phyloP scores from a whole-genome alignment of 2,888 invertebrate species.

The Scaptomyza reducta region DNA sequence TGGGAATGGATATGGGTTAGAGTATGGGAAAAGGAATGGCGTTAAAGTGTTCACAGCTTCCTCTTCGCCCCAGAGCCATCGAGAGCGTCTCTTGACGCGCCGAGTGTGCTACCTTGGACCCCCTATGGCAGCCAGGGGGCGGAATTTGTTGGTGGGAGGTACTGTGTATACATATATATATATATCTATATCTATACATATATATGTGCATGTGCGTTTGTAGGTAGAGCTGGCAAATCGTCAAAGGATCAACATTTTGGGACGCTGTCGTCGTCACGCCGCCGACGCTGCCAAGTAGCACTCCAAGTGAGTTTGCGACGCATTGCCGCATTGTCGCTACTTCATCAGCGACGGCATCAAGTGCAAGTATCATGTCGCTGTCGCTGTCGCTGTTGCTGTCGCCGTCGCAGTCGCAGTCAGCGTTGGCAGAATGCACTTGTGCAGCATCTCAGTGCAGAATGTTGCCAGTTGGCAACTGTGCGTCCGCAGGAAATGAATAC shows the following conservation, averaged over 20 bases:
- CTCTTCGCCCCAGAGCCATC: constrained; percentile 56
- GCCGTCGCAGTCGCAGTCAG: background rate
- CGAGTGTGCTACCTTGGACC: constrained; percentile 53
- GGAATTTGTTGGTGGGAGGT: background rate
- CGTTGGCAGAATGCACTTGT: constrained; percentile 65
- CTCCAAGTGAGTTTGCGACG: constrained; percentile 76
- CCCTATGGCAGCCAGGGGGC: constrained; percentile 28
- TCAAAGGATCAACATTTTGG: constrained; percentile 73
- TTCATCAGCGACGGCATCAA: constrained; percentile 79
- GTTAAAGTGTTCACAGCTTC: constrained; percentile 65
- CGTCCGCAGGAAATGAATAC: constrained; percentile 81
- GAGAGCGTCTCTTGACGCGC: constrained; percentile 71
- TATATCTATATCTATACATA: background rate
- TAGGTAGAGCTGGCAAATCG: constrained; percentile 60
- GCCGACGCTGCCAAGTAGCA: constrained; percentile 70
- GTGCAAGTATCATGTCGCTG: constrained; percentile 74
- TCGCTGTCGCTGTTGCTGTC: constrained; percentile 13
- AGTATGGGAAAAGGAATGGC: constrained; percentile 28
- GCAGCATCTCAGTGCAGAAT: constrained; percentile 64
- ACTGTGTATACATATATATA: too few species aligned
- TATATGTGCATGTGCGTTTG: background rate
- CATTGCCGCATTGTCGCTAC: constrained; percentile 81
- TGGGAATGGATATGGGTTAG: constrained; percentile 4
- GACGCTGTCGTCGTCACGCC: constrained; percentile 40
- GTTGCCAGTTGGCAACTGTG: constrained; percentile 76